Evolutionary conservation across 2,113 vertebrate species (phyloP), one percentile per base, ranked within the genome.

Genomic region (Coreoperca whiteheadi): DNA sequence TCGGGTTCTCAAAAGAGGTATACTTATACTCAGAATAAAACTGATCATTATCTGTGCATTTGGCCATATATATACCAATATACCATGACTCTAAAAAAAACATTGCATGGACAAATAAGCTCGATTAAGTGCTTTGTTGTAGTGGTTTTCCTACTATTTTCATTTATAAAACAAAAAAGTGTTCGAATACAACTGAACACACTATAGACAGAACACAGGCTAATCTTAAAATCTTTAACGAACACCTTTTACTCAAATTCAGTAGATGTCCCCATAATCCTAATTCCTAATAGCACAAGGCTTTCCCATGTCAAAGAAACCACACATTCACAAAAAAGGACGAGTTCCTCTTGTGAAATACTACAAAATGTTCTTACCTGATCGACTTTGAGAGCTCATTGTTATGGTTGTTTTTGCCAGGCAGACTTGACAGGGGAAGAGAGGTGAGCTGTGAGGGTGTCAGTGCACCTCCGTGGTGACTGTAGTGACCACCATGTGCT

Each of bases 321-420:
- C 16, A 48, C 25, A 50, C 56, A 18, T 25, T 20, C 41, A 60
- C 43, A 32, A 60, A 77, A 14, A 64, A 20, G 16, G 7, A 46
- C 21, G 21, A 67, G 20, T 21, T 41, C 28, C 50, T 1, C 15
- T 54, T 14, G 32, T 25, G 16, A 61, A 20, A 20, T 8, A 7
- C 8, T n/a, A 34, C 4, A 34, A 3, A 3, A 4, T 4, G 4
- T 34, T 76, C 94, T 94, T 90, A 96, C 95, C 94, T 94, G 91
- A 87, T 59, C 79, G 91, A 72, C 88, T 90, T 84, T 94, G 94
- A 79, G 94, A 94, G 88, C 74, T 95, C 95, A 96, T 96, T 14
- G 74, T 80, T 69, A 15, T 37, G 68, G 75, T 60, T 37, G 73
- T 51, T 50, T 64, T 39, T 88, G 67, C 64, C 64, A 34, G 72